These are phyloP conservation scores for Bos indicus DNA, from an alignment of 2,113 vertebrate genomes.

Conservation along the genomic window DNA sequence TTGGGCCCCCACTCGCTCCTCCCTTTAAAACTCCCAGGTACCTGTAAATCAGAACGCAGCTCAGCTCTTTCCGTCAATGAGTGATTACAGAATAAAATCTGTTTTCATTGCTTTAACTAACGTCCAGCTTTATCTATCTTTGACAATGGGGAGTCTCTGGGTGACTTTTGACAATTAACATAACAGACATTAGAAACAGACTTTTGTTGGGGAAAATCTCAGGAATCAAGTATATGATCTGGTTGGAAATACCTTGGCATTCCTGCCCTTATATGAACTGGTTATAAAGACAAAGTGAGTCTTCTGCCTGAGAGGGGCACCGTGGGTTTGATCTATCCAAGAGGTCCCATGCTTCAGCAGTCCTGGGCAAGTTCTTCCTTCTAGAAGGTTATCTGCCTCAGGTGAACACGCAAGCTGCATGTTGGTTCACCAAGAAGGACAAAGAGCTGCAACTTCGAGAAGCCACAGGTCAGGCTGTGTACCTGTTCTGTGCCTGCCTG, in stretches of 20 bases:
- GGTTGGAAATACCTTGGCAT: background rate
- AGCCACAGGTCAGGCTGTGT: background rate
- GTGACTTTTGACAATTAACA: background rate
- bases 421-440: background rate
- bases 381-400: background rate
- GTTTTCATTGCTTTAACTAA: conserved; percentile 8
- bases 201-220: conserved; percentile 9
- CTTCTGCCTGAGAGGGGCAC: background rate
- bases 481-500: background rate
- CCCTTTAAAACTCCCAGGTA: background rate
- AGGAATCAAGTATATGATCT: background rate
- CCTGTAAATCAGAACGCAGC: background rate
- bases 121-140: background rate
- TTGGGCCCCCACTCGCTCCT: no score
- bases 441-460: background rate
- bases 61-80: background rate
- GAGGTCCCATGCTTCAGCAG: background rate
- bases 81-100: background rate
- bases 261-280: background rate
- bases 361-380: background rate
- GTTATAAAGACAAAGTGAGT: background rate
- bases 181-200: background rate
- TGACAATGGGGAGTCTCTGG: background rate
- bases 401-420: background rate
- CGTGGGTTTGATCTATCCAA: no score